A percentile compares a stretch with the other conserved stretches of the same genome.
Conservation (phyloP, 1,140 invertebrate genomes). For the Musca vetustissima region DNA sequence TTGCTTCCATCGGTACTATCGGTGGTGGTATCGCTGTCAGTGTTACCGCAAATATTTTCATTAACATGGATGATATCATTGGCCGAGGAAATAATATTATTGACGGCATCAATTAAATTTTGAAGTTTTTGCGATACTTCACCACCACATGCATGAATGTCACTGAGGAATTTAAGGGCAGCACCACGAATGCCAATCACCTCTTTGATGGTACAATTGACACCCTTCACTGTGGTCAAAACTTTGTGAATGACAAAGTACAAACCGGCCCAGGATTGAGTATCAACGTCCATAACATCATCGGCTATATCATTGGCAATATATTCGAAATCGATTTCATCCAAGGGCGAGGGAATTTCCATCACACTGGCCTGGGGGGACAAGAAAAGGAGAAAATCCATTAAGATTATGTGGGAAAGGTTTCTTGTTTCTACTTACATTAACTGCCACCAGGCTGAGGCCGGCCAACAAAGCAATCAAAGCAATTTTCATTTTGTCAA, state of each 20-base stretch:
- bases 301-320: background rate
- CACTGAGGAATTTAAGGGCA: conserved; percentile 31
- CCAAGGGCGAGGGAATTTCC: too few species aligned
- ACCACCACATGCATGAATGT: conserved; percentile 32
- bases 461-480: background rate
- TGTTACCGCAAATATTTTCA: conserved; percentile 30
- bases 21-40: conserved; percentile 20
- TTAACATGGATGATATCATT: conserved; percentile 33
- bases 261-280: background rate
- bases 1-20: background rate
- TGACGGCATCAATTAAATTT: conserved; percentile 37
- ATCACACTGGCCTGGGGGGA: conserved; percentile 10
- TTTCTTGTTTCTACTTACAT: too few species aligned
- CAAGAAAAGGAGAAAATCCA: too few species aligned
- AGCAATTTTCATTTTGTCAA: conserved; percentile 1
- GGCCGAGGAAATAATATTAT: conserved; percentile 31
- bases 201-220: conserved; percentile 42
- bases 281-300: background rate
- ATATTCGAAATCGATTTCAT: too few species aligned
- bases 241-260: conserved; percentile 21
- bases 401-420: too few species aligned
- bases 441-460: conserved; percentile 4
- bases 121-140: conserved; percentile 37
- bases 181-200: conserved; percentile 36
- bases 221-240: conserved; percentile 37